A percentile compares a stretch with the other conserved stretches of the same genome.
Evolutionary conservation across 2,113 vertebrate species (phyloP).

Genomic region (Buteo buteo): DNA sequence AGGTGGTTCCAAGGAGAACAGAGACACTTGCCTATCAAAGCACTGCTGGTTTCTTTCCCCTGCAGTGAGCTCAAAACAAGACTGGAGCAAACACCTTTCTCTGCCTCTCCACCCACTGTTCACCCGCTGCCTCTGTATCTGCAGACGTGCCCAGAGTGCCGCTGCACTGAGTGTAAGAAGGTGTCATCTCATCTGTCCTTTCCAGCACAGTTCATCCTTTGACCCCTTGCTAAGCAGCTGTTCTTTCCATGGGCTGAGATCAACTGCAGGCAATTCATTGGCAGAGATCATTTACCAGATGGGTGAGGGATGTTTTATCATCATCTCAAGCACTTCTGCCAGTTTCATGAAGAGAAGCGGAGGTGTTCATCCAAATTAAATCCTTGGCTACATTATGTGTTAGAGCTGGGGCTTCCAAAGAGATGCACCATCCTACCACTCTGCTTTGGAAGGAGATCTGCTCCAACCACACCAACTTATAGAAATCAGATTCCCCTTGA

Average conservation of each 20-base stretch:
- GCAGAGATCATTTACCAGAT: not conserved
- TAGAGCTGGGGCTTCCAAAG: not conserved
- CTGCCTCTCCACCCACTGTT: not conserved
- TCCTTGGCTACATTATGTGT: not conserved
- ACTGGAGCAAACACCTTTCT: not conserved
- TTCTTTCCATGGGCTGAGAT: not conserved
- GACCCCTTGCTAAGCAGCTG: not conserved
- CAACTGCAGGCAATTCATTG: not conserved
- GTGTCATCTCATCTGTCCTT: not conserved
- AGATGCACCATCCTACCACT: not conserved
- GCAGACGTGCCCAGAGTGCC: not conserved
- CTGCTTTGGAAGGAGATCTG: not conserved
- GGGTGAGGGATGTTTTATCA: not conserved
- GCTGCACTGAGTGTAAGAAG: not conserved
- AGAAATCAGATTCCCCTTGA: not conserved
- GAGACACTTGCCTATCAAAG: not conserved
- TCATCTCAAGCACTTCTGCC: not conserved
- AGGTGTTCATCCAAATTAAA: not conserved
- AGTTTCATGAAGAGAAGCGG: not conserved
- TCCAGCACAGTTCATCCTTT: not conserved
- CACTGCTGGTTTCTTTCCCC: not conserved
- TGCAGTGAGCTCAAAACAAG: not conserved
- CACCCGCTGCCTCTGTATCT: not conserved
- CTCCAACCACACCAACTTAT: not conserved
- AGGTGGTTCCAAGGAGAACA: not conserved